Evolutionary conservation across 2,888 invertebrate genomes (phyloP).

Genomic region (Ormyrus nitidulus): DNA sequence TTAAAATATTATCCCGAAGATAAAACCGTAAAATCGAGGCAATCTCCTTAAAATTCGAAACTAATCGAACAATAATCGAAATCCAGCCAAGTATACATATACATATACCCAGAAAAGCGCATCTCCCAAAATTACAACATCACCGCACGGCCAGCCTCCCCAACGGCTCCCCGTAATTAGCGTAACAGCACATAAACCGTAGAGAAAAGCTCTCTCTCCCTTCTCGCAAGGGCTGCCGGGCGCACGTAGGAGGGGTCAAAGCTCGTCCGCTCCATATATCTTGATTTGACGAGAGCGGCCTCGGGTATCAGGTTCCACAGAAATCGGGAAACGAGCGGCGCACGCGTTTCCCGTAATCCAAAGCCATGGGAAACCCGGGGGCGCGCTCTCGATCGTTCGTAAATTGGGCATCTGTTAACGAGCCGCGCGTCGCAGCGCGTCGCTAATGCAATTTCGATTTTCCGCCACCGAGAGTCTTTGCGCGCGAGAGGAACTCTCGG

Average conservation of each 20-base stretch:
- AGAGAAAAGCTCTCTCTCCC: constrained; percentile 1
- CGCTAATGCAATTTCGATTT: constrained; percentile 42
- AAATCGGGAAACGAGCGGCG: constrained; percentile 72
- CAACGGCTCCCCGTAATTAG: constrained; percentile 30
- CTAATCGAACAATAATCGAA: too few relatives aligned
- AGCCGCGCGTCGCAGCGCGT: constrained; percentile 60
- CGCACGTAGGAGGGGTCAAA: constrained; percentile 12
- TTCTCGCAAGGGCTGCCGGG: neutral
- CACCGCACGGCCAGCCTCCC: too few relatives aligned
- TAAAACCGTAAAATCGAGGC: too few relatives aligned
- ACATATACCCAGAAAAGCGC: too few relatives aligned
- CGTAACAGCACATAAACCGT: constrained; percentile 40
- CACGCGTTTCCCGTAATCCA: constrained; percentile 60
- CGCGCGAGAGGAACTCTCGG: neutral
- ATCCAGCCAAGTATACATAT: too few relatives aligned
- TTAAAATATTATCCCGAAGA: too few relatives aligned
- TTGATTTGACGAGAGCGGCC: constrained; percentile 71
- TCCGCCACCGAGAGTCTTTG: neutral
- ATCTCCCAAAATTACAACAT: too few relatives aligned
- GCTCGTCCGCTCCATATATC: constrained; percentile 68
- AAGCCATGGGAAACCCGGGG: constrained; percentile 65
- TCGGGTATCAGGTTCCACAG: constrained; percentile 73
- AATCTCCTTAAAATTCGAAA: too few relatives aligned
- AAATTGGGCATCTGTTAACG: constrained; percentile 57
- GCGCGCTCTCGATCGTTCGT: neutral